Conservation (phyloP, 2,888 invertebrate species). For the Oligia strigilis region DNA sequence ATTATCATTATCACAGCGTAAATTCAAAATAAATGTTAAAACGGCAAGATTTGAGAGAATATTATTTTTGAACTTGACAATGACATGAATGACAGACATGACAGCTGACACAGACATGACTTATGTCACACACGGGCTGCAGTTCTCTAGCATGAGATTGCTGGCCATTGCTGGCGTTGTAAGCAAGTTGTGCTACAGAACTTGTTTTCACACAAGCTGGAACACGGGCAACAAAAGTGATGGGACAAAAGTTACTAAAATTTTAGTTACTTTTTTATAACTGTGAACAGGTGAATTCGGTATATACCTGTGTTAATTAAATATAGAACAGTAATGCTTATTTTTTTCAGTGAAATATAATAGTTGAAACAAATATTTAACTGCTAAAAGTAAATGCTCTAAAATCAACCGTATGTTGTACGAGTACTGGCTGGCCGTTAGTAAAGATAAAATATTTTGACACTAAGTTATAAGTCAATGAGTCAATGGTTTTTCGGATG, state of each 20-base stretch:
- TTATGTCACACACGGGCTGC: background rate
- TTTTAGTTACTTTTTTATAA: background rate
- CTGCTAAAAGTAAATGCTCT: no score
- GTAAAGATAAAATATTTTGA: background rate
- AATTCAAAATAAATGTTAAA: conserved; percentile 38
- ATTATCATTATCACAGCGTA: conserved; percentile 49
- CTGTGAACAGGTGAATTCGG: no score
- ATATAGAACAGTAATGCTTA: background rate
- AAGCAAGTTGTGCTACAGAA: background rate
- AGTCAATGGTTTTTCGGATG: conserved; percentile 4
- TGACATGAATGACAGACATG: background rate
- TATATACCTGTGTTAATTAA: background rate
- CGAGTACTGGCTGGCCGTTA: conserved; percentile 52
- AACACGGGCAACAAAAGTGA: conserved; percentile 12
- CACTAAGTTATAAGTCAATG: background rate
- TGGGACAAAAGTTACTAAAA: conserved; percentile 27
- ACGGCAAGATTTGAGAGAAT: conserved; percentile 13
- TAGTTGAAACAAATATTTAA: background rate
- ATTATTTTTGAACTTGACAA: conserved; percentile 8
- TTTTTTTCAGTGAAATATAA: background rate
- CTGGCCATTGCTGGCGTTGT: background rate
- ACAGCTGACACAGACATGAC: background rate
- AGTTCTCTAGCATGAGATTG: background rate
- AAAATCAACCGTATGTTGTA: background rate
- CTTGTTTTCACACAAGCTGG: background rate